These are phyloP conservation scores for Silurus asotus DNA, from an alignment of 2,113 vertebrate species.

Conservation along the genomic window DNA sequence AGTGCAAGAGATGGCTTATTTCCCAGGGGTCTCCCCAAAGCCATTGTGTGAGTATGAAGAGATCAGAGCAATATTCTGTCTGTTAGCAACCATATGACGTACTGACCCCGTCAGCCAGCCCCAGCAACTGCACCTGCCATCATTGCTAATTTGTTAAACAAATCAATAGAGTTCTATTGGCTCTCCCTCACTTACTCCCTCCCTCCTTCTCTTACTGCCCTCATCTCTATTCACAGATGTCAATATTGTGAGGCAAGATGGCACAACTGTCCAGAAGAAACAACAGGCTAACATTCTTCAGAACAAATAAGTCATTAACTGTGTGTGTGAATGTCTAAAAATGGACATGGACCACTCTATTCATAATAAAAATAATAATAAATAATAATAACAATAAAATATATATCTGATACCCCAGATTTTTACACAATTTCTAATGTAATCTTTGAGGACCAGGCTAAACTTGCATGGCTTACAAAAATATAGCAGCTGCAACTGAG, in stretches of 20 bases:
- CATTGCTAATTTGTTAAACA: conserved; percentile 80
- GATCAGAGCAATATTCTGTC: conserved; percentile 80
- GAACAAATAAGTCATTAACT: not conserved
- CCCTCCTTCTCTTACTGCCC: conserved; percentile 17
- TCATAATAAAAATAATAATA: too few species aligned
- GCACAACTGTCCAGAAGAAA: conserved; percentile 32
- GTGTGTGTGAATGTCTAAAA: not conserved
- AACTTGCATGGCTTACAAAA: conserved; percentile 22
- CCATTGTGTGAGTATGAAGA: conserved; percentile 80
- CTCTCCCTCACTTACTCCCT: conserved; percentile 55
- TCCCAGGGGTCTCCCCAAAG: conserved; percentile 77
- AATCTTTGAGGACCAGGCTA: conserved; percentile 9
- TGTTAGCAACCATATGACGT: conserved; percentile 79
- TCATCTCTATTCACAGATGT: conserved; percentile 30
- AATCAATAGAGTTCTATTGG: conserved; percentile 73
- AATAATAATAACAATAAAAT: not conserved
- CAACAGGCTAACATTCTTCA: conserved; percentile 20
- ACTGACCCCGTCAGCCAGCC: conserved; percentile 67
- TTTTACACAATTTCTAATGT: conserved; percentile 8
- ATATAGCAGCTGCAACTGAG: conserved; percentile 38
- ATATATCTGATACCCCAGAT: not conserved
- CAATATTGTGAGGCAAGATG: conserved; percentile 38
- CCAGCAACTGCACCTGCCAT: conserved; percentile 73
- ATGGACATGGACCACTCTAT: not conserved
- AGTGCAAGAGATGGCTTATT: conserved; percentile 75